Percentiles rank a stretch among this genome's conserved stretches.
Evolutionary conservation across 1,140 invertebrate genomes (phyloP).

Genomic region (Oryzaephilus surinamensis): DNA sequence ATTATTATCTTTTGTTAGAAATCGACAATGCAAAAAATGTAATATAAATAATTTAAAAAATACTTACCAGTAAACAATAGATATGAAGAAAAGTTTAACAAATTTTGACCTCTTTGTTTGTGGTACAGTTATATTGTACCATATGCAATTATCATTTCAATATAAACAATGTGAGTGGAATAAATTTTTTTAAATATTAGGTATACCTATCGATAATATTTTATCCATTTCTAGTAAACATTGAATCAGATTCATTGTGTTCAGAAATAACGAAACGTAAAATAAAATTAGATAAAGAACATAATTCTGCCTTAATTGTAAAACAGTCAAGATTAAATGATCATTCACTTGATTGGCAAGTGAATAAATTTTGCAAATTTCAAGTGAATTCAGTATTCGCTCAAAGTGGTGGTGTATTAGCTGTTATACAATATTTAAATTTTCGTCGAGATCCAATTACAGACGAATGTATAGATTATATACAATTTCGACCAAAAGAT

Average conservation of each 20-base stretch:
- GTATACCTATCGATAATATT: background rate
- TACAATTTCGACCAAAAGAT: conserved; percentile 15
- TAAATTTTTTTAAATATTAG: background rate
- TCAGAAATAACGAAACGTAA: conserved; percentile 12
- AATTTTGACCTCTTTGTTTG: no score
- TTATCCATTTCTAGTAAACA: conserved; percentile 8
- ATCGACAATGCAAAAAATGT: no score
- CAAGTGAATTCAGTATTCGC: conserved; percentile 7
- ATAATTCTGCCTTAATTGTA: conserved; percentile 11
- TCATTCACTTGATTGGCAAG: conserved; percentile 8
- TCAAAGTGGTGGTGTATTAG: conserved; percentile 12
- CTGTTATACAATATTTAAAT: conserved; percentile 15
- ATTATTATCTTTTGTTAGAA: no score
- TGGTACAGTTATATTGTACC: no score
- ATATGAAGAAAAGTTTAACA: no score
- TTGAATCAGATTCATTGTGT: conserved; percentile 12
- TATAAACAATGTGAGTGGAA: background rate
- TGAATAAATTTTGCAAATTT: conserved; percentile 14
- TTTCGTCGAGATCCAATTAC: conserved; percentile 15
- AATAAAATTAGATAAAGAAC: conserved; percentile 7
- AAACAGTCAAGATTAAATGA: conserved; percentile 2
- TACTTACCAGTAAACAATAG: no score
- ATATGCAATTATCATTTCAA: background rate
- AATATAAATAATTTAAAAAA: no score
- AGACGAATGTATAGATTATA: conserved; percentile 17